Evolutionary conservation across 2,113 vertebrate species (phyloP), one percentile per base, ranked within the genome.

Genomic region (Baryphthengus martii): DNA sequence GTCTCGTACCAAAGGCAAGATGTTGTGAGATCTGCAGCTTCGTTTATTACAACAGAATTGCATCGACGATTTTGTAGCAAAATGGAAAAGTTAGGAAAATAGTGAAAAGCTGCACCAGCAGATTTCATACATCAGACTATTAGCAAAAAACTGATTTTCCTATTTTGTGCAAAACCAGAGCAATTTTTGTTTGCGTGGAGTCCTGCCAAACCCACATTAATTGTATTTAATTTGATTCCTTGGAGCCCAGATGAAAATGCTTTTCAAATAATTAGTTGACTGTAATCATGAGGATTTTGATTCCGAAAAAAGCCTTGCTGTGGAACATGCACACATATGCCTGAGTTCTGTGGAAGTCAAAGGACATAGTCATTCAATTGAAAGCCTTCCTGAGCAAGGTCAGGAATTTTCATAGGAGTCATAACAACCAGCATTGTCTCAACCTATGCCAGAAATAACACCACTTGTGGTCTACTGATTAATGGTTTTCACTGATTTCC

Each of bases 131-230:
- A 85, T 53, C 55, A 89, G 58, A 28, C 73, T 87, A 26, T 93
- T 89, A 86, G 80, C 84, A 92, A 94, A 93, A 93, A 90, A 18
- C 59, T 68, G 68, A 45, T 85, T 84, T 90, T 93, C 85, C 75
- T 81, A 45, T 87, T 96, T 85, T 96, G 73, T 6, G 2, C 70
- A 85, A 85, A 95, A 94, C 5, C 24, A 70, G 63, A 94, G 35
- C 75, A 88, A 95, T 78, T 96, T 93, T 94, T 90, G 55, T 89
- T 95, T 89, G 71, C 4, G 9, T 90, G 89, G 76, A 84, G 73
- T 95, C 72, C 85, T 96, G 85, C 94, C 96, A 97, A 94, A 44
- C 33, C 79, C 52, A 84, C 85, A 88, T 87, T 97, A 94, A 94
- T 77, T 78, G 85, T 89, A 58, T 93, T 95, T 95, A 65, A 84